A percentile compares a stretch with the other conserved stretches of the same genome.
These are phyloP conservation scores for Catharus ustulatus DNA, from an alignment of 2,797 vertebrate species.

Conservation along the genomic window DNA sequence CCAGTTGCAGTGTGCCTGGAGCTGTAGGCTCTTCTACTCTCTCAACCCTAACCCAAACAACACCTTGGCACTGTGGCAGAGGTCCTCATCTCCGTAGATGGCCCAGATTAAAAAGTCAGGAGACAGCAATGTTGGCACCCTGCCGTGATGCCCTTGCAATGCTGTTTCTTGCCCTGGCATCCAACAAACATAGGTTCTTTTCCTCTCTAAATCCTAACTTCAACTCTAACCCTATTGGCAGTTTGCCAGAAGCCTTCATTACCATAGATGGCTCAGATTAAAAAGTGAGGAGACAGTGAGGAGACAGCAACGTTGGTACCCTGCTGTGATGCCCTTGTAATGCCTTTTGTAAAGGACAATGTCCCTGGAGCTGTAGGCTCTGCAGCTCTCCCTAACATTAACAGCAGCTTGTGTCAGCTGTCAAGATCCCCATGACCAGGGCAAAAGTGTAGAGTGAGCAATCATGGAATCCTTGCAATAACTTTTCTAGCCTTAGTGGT, in stretches of 20 bases:
- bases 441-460: not conserved
- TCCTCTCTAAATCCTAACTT: not conserved
- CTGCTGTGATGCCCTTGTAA: not conserved
- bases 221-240: not conserved
- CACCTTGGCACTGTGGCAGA: not conserved
- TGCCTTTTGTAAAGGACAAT: accelerated
- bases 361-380: not conserved
- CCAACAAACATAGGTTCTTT: not conserved
- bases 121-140: not conserved
- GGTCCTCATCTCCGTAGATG: not conserved
- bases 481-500: not conserved
- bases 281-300: not conserved
- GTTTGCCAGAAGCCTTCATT: not conserved
- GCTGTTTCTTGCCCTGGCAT: not conserved
- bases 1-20: not conserved
- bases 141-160: not conserved
- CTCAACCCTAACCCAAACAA: accelerated
- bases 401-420: not conserved
- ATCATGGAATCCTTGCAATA: accelerated
- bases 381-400: not conserved
- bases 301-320: not conserved
- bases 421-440: too few relatives aligned
- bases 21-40: not conserved
- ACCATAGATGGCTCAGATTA: not conserved
- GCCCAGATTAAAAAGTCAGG: not conserved